phyloP scores from a whole-genome alignment of 2,113 vertebrate species.

The Antigone vipio region DNA sequence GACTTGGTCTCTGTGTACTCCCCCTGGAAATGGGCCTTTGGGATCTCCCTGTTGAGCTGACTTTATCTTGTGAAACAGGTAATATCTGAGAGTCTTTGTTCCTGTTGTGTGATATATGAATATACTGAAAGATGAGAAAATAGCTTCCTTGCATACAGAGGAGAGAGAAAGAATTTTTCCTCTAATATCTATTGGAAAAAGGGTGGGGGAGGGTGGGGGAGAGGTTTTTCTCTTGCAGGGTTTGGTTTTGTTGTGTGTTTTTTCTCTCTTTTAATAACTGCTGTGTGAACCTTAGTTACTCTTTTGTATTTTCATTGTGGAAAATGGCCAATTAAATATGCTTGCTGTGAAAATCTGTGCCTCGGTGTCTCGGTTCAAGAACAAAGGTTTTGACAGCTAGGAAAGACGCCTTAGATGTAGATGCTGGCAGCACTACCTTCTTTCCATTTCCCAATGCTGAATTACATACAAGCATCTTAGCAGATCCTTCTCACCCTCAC shows the following conservation, averaged over 20 bases:
- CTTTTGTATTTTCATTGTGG: neutral
- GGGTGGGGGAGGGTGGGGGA: neutral
- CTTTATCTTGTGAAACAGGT: conserved; percentile 62
- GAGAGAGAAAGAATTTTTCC: neutral
- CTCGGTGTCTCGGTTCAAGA: conserved; percentile 55
- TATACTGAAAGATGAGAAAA: conserved; percentile 45
- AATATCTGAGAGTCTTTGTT: conserved; percentile 70
- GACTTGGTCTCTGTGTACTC: neutral
- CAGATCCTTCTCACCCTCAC: neutral
- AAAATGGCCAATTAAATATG: neutral
- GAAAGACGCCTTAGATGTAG: conserved; percentile 35
- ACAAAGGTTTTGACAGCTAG: conserved; percentile 75
- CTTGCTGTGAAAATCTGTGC: conserved; percentile 14
- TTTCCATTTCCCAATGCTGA: conserved; percentile 2
- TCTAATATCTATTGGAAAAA: neutral
- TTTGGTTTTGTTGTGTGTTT: too few relatives aligned
- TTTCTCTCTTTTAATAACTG: neutral
- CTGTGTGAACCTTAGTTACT: neutral
- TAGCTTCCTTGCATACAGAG: neutral
- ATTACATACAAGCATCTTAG: neutral
- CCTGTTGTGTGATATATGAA: neutral
- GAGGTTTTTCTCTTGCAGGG: neutral
- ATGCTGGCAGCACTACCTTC: conserved; percentile 3
- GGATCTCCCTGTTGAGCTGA: conserved; percentile 46
- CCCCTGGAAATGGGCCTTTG: conserved; percentile 32